Base-by-base conservation (phyloP, 2,113 vertebrate species). In the Tichodroma muraria region DNA sequence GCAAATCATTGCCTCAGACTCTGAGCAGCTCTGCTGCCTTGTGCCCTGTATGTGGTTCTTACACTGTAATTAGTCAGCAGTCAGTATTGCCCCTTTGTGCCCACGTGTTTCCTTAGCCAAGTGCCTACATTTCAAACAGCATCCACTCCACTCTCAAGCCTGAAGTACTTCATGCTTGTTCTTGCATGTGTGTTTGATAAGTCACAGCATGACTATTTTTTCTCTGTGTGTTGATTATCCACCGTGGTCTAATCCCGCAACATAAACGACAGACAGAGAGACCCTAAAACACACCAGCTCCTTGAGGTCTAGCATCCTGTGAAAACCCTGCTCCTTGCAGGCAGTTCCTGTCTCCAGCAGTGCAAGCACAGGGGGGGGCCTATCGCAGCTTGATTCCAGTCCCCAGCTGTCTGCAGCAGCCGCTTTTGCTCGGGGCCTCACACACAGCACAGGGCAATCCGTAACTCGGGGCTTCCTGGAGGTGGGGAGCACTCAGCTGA, bases 341-440 rank as follows among this genome's bases (percentile, higher is more conserved):
- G 71, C 91, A 80, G 72, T 91, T 94, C 95, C 95, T 95, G 89
- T 90, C 88, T 96, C 94, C 95, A 88, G 79, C 94, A 91, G 89
- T 1, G 88, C 82, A n/a, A 27, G 56, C 88, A 70, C 81, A 16
- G 75, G 5, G 47, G 87, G 89, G 83, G 60, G 88, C 19, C 6
- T 1, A 30, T 89, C 44, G 0, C 89, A 82, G 89, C 89, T 93
- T 93, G 96, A 53, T 83, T 90, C 85, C 85, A 64, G 90, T 40
- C 60, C 64, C 85, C 93, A 95, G 91, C 91, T 94, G 94, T 61
- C 76, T 91, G 88, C 82, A 88, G 30, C 85, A 90, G 60, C 60
- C 0, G 0, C 31, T 83, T 30, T 47, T 64, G 44, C 88, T 90
- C 0, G 1, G 60, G 91, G 93, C 93, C 91, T 96, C 91, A 91